phyloP scores from a whole-genome alignment of 92 coral and sea anemone species.

The Parazoanthus darwini region DNA sequence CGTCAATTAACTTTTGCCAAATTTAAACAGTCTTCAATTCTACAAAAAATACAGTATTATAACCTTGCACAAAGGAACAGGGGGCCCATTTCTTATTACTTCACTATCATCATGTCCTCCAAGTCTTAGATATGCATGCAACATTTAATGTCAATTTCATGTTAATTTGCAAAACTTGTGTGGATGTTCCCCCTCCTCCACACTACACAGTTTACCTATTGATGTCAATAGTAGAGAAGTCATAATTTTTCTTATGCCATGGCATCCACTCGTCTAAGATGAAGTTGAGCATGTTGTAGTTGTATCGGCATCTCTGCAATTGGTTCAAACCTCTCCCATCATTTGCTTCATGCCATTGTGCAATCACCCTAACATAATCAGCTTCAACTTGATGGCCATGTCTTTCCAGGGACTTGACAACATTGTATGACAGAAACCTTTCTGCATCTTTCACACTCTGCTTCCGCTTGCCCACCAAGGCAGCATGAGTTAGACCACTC shows the following conservation, averaged over 20 bases:
- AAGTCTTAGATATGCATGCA: too few species aligned
- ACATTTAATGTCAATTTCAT: too few species aligned
- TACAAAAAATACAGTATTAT: too few species aligned
- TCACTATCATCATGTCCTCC: too few species aligned
- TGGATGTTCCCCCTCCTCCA: too few species aligned
- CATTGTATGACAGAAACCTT: conserved; percentile 30
- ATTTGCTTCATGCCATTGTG: too few species aligned
- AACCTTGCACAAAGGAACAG: too few species aligned
- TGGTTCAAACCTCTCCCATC: conserved; percentile 22
- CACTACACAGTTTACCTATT: conserved; percentile 54
- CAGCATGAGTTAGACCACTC: conserved; percentile 34
- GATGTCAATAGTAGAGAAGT: conserved; percentile 65
- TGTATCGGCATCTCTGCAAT: conserved; percentile 52
- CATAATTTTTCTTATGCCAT: conserved; percentile 59
- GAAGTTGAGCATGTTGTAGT: conserved; percentile 57
- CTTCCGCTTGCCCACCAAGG: conserved; percentile 32
- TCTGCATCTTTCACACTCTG: conserved; percentile 28
- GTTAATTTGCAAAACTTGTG: too few species aligned
- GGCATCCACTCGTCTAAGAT: conserved; percentile 81
- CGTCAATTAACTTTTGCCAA: too few species aligned
- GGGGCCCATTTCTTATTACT: too few species aligned
- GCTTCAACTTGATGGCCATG: conserved; percentile 60
- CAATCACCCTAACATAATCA: conserved; percentile 36
- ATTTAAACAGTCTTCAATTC: too few species aligned
- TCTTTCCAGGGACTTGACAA: conserved; percentile 44